phyloP scores from a whole-genome alignment of 2,888 invertebrate species.

The Coelinius sp. region DNA sequence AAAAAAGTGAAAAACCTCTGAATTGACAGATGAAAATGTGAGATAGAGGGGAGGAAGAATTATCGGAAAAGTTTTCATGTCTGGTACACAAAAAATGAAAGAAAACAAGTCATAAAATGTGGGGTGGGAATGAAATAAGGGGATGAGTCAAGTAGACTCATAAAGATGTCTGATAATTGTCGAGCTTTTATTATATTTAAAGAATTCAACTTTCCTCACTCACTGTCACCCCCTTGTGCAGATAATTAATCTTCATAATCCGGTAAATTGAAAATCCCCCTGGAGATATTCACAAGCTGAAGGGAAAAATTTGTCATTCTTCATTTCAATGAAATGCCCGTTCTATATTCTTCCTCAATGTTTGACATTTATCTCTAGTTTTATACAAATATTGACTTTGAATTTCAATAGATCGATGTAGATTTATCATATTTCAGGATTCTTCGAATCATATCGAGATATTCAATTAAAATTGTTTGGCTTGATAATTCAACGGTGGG shows the following conservation, averaged over 20 bases:
- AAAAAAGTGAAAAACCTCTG: slow-evolving; percentile 4
- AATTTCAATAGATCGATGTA: neutral
- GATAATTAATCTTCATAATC: slow-evolving; percentile 67
- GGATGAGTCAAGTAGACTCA: neutral
- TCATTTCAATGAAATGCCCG: neutral
- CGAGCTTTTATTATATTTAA: slow-evolving; percentile 24
- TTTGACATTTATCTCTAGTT: neutral
- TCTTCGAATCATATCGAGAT: neutral
- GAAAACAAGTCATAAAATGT: neutral
- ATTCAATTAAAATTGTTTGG: neutral
- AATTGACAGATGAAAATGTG: slow-evolving; percentile 7
- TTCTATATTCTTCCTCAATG: neutral
- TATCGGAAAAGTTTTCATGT: slow-evolving; percentile 13
- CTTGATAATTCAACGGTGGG: neutral
- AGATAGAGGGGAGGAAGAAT: neutral
- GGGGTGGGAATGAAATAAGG: neutral
- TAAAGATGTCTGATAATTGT: slow-evolving; percentile 22
- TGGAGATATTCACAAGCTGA: neutral
- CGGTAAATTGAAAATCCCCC: slow-evolving; percentile 29
- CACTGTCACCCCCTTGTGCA: slow-evolving; percentile 46
- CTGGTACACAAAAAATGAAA: neutral
- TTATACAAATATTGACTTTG: neutral
- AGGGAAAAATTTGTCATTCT: slow-evolving; percentile 4
- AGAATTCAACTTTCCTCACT: slow-evolving; percentile 31
- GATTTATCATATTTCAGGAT: neutral